phyloP scores from a whole-genome alignment of 1,140 invertebrate species.

The Orchestia grillus region DNA sequence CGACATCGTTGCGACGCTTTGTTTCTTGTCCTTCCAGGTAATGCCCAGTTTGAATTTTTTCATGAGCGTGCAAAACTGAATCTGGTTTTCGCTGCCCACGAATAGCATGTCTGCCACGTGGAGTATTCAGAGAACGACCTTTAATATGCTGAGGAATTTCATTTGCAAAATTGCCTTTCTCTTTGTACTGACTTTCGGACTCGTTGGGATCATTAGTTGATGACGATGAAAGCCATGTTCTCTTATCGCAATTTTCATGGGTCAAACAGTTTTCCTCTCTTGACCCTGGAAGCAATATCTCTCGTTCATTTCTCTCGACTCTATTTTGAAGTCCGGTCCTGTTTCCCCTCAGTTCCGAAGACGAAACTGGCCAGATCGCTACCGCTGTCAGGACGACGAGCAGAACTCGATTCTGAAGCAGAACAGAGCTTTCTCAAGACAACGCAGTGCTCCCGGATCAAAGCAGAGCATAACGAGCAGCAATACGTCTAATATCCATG shows the following conservation, averaged over 20 bases:
- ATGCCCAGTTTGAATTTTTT: neutral
- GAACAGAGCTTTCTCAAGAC: neutral
- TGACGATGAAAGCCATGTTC: neutral
- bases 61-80: neutral
- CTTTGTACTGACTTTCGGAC: neutral
- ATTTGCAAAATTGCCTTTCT: neutral
- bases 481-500: neutral
- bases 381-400: neutral
- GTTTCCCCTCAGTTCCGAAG: neutral
- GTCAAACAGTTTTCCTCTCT: neutral
- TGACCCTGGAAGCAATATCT: neutral
- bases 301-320: neutral
- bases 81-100: neutral
- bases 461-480: neutral
- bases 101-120: neutral
- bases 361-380: slow-evolving; percentile 7
- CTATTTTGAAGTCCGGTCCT: neutral
- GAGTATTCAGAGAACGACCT: neutral
- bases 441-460: neutral
- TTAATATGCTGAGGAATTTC: neutral
- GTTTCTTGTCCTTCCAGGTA: neutral
- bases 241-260: neutral
- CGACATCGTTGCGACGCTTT: neutral
- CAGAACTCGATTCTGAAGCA: slow-evolving; percentile 26
- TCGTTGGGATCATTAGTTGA: neutral